Base-by-base conservation (phyloP, 2,113 vertebrate species). In the Rhadina sibilatrix region DNA sequence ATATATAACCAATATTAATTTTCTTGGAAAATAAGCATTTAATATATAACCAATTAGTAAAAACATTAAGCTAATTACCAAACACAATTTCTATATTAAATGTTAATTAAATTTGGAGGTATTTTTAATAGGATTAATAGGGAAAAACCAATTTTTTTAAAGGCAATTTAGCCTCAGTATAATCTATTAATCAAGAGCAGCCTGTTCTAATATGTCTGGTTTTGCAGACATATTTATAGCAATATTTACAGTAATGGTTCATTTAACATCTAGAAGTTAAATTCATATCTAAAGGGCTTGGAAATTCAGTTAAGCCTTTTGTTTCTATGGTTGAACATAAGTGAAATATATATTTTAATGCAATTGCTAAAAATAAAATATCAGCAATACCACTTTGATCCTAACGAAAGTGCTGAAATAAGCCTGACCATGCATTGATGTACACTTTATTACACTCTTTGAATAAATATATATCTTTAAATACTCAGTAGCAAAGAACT, bases 61-160 rank as follows among this genome's bases (percentile, higher is more conserved):
- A 98, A 97, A 95, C 90, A 90, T 87, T 97, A 97, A 97, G 56
- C 78, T 69, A 98, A 97, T 98, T 98, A 97, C 44, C 16, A 97
- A 97, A 93, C 76, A 97, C 53, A 94, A 85, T 96, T 97, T 97
- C 82, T 90, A 54, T 87, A 82, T 97, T 97, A 97, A 97, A 96
- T 90, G 78, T 96, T 97, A 97, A 98, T 98, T 97, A 98, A 96
- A 97, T 96, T 95, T 81, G 97, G 68, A 91, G 60, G 21, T 89
- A 95, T 90, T 97, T 97, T 94, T 94, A 97, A 94, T 84, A 95
- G 91, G 90, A 97, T 94, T 95, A 97, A 96, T 96, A 87, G 31
- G 54, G 25, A 96, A 97, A 97, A 97, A 66, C 83, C 86, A 96
- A 81, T 87, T 91, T 94, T 94, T 94, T 94, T 77, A 97, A 95